Percentiles rank a stretch among this genome's conserved stretches.
Evolutionary conservation across 2,888 invertebrate species (phyloP).

Genomic region (Mimumesa dahlbomi): DNA sequence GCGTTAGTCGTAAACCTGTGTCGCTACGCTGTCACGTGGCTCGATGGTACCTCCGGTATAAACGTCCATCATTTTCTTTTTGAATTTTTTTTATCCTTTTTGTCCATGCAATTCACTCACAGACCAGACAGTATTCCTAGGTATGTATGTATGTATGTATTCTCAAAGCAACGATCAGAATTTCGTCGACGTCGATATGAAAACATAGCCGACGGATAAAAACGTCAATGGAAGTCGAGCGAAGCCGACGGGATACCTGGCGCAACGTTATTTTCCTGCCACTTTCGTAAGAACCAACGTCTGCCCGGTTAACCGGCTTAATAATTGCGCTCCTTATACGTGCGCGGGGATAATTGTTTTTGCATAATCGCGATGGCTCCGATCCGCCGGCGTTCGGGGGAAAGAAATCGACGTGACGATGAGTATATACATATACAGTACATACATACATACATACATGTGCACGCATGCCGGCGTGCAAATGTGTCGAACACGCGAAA

Average conservation of each 20-base stretch:
- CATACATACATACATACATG: no score
- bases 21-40: constrained; percentile 27
- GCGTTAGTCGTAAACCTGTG: constrained; percentile 46
- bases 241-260: constrained; percentile 8
- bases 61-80: constrained; percentile 19
- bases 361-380: constrained; percentile 62
- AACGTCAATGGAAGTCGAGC: not conserved
- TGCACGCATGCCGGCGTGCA: constrained; percentile 1
- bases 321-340: constrained; percentile 70
- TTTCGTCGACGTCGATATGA: constrained; percentile 52
- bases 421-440: no score
- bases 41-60: constrained; percentile 18
- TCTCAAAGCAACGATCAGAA: constrained; percentile 52
- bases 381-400: constrained; percentile 30
- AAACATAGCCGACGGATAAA: not conserved
- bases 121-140: no score
- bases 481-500: constrained; percentile 11
- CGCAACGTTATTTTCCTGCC: constrained; percentile 21
- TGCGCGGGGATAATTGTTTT: constrained; percentile 66
- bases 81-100: constrained; percentile 64
- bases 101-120: no score
- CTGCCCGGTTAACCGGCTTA: constrained; percentile 57
- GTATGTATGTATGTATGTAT: no score
- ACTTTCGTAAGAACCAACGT: constrained; percentile 44
- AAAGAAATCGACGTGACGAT: constrained; percentile 47